Evolutionary conservation across 30 jellyfish, hydroid and myxozoan genomes (phyloP), one percentile per base, ranked within the genome.

Genomic region (Pelagia noctiluca): DNA sequence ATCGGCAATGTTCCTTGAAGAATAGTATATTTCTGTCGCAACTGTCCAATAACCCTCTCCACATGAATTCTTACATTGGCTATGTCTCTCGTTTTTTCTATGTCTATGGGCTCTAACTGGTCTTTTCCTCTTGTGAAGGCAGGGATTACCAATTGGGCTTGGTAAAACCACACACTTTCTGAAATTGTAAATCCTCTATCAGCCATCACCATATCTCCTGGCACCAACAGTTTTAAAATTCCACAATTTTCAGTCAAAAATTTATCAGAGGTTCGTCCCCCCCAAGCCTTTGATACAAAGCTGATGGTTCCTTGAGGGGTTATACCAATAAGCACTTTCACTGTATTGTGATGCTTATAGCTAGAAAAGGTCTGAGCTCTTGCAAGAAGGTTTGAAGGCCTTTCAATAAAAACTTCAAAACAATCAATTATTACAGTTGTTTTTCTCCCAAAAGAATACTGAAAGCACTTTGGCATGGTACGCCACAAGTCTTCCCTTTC

Each of bases 61-160:
- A 66, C 79, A 32, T 28, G 79, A 16, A 66, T 66, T 32, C 62
- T 23, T 18, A 66, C 62, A 66, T 28, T 24, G 28, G 79, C 79
- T 16, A 66, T 7, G 23, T 32, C 79, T 33, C 79, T 23, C 13
- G 79, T 66, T 66, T 33, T 33, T 24, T 66, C 79, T 10, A 66
- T 32, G 23, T 28, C 79, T 23, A 33, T 25, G 23, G 57, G 57
- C 18, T 25, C 57, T 16, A 16, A 32, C 34, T 66, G 79, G 23
- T 66, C 57, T 66, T 66, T 66, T 13, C 79, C 79, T 66, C 34
- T 66, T 23, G 79, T 66, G 62, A 66, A 66, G 28, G 57, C 79
- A 8, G 79, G 74, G 10, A 61, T 61, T 61, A 10, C 24, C 24
- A 61, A 10, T 31, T 31, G 13, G 74, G 74, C 10, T 61, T 23